phyloP scores from a whole-genome alignment of 2,888 invertebrate species.

The Cephus nigrinus region DNA sequence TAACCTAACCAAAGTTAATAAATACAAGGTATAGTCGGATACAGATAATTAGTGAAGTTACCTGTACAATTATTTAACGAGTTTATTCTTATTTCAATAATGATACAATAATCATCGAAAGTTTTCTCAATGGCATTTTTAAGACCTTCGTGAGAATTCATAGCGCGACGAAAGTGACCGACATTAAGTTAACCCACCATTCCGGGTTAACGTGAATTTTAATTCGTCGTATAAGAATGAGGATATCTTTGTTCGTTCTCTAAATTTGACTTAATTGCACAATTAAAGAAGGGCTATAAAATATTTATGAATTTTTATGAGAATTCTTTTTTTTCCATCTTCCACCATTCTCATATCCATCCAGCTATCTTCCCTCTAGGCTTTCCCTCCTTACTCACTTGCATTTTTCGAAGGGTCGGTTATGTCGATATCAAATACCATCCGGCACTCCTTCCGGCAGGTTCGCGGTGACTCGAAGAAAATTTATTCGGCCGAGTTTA shows the following conservation, averaged over 20 bases:
- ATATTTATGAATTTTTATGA: conserved; percentile 48
- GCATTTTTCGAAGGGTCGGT: conserved; percentile 26
- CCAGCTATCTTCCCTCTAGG: background rate
- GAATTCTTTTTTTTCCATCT: conserved; percentile 37
- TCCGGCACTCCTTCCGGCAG: background rate
- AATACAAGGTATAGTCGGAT: background rate
- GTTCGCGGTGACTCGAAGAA: background rate
- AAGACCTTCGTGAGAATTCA: background rate
- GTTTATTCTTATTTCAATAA: background rate
- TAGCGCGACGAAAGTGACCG: background rate
- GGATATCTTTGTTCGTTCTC: background rate
- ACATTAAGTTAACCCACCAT: background rate
- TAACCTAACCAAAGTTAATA: background rate
- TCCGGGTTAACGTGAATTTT: background rate
- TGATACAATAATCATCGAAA: background rate
- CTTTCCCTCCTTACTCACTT: conserved; percentile 14
- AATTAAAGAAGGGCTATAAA: conserved; percentile 45
- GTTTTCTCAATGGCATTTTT: background rate
- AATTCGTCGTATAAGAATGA: background rate
- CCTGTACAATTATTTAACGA: background rate
- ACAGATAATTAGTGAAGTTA: background rate
- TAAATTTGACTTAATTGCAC: conserved; percentile 35
- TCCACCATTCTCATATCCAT: background rate
- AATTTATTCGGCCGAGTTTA: background rate
- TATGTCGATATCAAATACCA: conserved; percentile 22